phyloP scores from a whole-genome alignment of 2,797 vertebrate genomes.

The Anguilla marmorata region DNA sequence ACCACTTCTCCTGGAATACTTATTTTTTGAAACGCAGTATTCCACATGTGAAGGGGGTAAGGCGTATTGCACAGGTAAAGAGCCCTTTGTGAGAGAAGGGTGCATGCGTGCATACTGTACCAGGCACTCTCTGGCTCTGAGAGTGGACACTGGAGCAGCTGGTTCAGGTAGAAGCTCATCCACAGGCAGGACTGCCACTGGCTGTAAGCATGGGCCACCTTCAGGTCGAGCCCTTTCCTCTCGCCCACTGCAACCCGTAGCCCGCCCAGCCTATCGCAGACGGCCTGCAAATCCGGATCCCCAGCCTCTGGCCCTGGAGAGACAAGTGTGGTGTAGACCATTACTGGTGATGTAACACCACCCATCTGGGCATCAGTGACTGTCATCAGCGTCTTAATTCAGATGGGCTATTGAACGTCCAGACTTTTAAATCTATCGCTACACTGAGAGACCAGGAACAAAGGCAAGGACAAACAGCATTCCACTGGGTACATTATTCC shows the following conservation, averaged over 20 bases:
- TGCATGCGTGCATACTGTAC: constrained; percentile 61
- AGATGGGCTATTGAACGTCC: background rate
- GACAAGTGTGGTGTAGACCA: background rate
- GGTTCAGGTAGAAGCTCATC: constrained; percentile 84
- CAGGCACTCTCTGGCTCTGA: constrained; percentile 77
- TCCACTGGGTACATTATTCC: background rate
- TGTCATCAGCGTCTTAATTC: background rate
- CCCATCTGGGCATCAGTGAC: no score
- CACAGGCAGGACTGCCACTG: constrained; percentile 95
- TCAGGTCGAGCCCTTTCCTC: constrained; percentile 70
- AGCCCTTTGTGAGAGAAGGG: background rate
- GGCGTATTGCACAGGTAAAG: background rate
- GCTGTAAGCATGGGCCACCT: constrained; percentile 80
- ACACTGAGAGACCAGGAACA: background rate
- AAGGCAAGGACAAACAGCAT: background rate
- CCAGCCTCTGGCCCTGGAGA: constrained; percentile 51
- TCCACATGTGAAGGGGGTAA: background rate
- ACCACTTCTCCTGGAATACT: background rate
- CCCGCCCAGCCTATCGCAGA: constrained; percentile 53
- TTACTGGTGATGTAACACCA: background rate
- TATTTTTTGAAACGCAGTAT: background rate
- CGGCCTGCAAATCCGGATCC: constrained; percentile 52
- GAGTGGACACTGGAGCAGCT: constrained; percentile 80
- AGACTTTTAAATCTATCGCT: background rate
- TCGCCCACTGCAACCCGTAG: constrained; percentile 58